Evolutionary conservation across 2,888 invertebrate genomes (phyloP).

Genomic region (Pyrocoelia pectoralis): DNA sequence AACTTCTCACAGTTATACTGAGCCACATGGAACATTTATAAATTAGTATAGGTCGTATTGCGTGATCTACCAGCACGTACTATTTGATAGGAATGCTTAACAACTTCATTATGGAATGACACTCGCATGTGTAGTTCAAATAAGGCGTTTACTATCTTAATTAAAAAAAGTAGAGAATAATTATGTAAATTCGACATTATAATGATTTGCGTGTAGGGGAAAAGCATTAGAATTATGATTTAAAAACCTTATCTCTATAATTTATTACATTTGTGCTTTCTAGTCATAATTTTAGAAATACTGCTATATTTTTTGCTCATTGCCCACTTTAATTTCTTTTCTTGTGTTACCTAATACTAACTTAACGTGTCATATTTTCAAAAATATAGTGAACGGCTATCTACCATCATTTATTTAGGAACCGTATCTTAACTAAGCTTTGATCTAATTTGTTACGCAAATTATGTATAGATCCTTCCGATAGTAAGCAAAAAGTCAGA

Average conservation of each 20-base stretch:
- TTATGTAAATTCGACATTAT: conserved; percentile 50
- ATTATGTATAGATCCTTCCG: too few relatives aligned
- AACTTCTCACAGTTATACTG: conserved; percentile 12
- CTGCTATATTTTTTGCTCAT: conserved; percentile 2
- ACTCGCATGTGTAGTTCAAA: conserved; percentile 50
- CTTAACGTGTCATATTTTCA: too few relatives aligned
- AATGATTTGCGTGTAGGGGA: conserved; percentile 46
- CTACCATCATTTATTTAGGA: too few relatives aligned
- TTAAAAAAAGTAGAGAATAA: conserved; percentile 52
- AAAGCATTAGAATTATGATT: conserved; percentile 45
- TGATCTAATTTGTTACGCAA: too few relatives aligned
- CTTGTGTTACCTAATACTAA: background rate
- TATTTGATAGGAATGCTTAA: conserved; percentile 44
- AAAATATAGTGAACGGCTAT: too few relatives aligned
- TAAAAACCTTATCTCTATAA: conserved; percentile 49
- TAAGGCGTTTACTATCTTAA: conserved; percentile 50
- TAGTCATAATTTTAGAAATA: conserved; percentile 6
- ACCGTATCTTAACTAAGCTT: too few relatives aligned
- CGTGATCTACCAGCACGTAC: conserved; percentile 28
- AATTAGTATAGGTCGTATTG: conserved; percentile 27
- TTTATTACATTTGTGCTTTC: conserved; percentile 40
- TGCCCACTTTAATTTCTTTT: background rate
- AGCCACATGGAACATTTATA: conserved; percentile 28
- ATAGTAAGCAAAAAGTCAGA: too few relatives aligned
- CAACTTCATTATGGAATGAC: conserved; percentile 53